Conservation (phyloP, 2,797 vertebrate genomes). For the Myotis pilosus region DNA sequence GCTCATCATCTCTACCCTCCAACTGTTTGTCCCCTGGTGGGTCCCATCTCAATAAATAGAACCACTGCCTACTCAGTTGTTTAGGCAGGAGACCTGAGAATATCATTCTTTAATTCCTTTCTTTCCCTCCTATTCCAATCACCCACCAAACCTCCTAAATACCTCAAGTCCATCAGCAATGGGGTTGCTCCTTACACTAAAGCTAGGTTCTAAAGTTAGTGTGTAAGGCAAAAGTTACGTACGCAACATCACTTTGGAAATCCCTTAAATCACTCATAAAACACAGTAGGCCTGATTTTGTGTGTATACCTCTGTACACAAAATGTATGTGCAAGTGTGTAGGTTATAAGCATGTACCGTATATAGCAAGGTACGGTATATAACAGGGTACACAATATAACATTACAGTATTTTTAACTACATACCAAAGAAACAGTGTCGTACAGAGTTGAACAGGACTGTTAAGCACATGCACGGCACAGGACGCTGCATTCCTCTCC, state of each 20-base stretch:
- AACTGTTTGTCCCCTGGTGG: neutral
- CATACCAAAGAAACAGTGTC: neutral
- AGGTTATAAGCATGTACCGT: neutral
- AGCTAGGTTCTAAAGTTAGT: neutral
- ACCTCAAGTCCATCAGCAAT: neutral
- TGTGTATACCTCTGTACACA: neutral
- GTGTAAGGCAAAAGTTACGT: neutral
- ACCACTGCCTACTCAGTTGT: neutral
- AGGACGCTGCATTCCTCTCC: neutral
- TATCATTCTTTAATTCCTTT: neutral
- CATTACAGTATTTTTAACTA: neutral
- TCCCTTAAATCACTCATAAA: neutral
- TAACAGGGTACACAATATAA: neutral
- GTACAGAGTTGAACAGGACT: neutral
- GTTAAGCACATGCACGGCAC: neutral
- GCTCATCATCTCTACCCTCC: neutral
- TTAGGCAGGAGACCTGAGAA: neutral
- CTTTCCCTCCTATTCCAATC: neutral
- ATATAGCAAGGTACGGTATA: neutral
- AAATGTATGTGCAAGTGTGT: neutral
- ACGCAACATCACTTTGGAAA: neutral
- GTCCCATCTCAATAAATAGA: neutral
- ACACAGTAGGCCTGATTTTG: neutral
- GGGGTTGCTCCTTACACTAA: neutral
- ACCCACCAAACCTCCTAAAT: neutral